phyloP scores from a whole-genome alignment of 1,140 invertebrate genomes.

The Phymastichus coffea region DNA sequence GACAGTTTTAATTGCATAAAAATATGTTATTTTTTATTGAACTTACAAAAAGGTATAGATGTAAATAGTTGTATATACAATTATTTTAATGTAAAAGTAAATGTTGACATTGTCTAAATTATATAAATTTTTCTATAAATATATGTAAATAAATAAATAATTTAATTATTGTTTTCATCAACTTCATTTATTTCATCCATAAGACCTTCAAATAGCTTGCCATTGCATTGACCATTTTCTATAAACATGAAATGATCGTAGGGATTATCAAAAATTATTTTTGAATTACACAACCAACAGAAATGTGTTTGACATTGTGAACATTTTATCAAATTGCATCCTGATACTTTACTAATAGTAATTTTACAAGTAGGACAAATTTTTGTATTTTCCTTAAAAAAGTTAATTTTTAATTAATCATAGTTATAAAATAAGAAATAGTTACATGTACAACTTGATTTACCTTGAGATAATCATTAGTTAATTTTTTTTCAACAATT shows the following conservation, averaged over 20 bases:
- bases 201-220: conserved; percentile 22
- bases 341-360: conserved; percentile 64
- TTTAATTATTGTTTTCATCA: no score
- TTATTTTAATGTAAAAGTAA: no score
- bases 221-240: conserved; percentile 25
- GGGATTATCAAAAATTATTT: conserved; percentile 54
- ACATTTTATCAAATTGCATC: conserved; percentile 71
- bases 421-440: neutral
- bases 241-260: conserved; percentile 60
- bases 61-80: no score
- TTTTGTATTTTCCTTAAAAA: conserved; percentile 55
- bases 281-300: conserved; percentile 63
- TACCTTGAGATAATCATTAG: conserved; percentile 30
- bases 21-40: neutral
- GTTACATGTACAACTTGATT: neutral
- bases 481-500: conserved; percentile 32
- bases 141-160: no score
- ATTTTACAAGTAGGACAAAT: conserved; percentile 63
- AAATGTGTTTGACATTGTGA: conserved; percentile 62
- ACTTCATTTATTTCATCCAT: neutral
- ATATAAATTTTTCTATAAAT: neutral
- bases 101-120: neutral
- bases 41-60: no score
- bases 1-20: neutral
- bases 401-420: no score